Conservation (phyloP, 1,140 invertebrate species). For the Cyclina sinensis region DNA sequence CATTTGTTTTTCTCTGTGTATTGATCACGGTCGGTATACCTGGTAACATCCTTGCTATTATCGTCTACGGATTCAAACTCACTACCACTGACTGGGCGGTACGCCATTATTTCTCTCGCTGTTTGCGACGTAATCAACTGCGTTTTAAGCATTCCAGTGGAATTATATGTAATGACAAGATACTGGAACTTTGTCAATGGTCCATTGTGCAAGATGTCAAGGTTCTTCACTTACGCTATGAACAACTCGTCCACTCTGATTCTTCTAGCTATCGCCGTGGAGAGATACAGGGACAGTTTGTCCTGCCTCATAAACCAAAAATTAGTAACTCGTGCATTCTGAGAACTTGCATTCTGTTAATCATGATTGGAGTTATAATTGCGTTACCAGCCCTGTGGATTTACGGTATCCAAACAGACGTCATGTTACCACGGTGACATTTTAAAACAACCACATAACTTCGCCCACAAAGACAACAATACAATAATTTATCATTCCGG, state of each 20-base stretch:
- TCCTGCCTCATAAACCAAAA: constrained; percentile 60
- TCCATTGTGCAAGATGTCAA: constrained; percentile 45
- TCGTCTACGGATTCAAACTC: constrained; percentile 57
- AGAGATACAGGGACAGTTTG: constrained; percentile 57
- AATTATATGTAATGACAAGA: constrained; percentile 50
- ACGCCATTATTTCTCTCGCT: constrained; percentile 48
- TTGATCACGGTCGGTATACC: constrained; percentile 45
- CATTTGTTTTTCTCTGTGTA: constrained; percentile 42
- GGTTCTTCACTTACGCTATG: constrained; percentile 58
- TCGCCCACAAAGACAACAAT: neutral
- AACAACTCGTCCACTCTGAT: constrained; percentile 63
- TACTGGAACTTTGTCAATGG: constrained; percentile 52
- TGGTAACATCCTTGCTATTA: constrained; percentile 46
- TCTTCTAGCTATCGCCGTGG: constrained; percentile 48
- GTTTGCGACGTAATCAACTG: constrained; percentile 59
- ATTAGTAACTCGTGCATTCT: constrained; percentile 36
- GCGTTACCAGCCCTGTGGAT: constrained; percentile 49
- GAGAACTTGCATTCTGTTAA: constrained; percentile 20
- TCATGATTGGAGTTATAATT: constrained; percentile 32
- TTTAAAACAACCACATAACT: neutral
- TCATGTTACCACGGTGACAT: neutral
- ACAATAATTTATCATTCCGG: neutral
- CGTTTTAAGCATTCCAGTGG: constrained; percentile 58
- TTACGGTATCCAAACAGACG: constrained; percentile 63
- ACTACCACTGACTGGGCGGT: constrained; percentile 37